A percentile compares a stretch with the other conserved stretches of the same genome.
Evolutionary conservation across 2,113 vertebrate genomes (phyloP).

Genomic region (Promerops cafer): DNA sequence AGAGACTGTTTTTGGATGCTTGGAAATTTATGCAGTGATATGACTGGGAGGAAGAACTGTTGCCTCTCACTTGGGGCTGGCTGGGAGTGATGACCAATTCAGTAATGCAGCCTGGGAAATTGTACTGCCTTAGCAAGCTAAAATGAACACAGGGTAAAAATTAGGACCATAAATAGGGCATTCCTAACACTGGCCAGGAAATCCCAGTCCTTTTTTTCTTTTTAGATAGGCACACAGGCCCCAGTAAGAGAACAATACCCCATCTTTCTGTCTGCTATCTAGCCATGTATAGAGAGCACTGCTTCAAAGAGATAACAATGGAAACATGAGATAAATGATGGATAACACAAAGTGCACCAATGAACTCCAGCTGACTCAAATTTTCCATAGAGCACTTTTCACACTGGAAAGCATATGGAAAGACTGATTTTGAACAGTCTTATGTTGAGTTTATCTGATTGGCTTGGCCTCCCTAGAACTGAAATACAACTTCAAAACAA

Average conservation of each 20-base stretch:
- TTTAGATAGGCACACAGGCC: background rate
- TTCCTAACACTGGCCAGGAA: background rate
- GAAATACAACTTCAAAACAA: background rate
- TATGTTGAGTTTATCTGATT: background rate
- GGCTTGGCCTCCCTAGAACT: background rate
- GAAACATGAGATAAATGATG: background rate
- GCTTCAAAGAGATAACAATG: background rate
- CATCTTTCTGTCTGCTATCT: background rate
- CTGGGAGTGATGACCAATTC: background rate
- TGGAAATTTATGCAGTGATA: background rate
- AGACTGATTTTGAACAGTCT: background rate
- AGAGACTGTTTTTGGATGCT: background rate
- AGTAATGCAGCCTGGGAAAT: background rate
- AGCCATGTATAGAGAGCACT: background rate
- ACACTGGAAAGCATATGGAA: background rate
- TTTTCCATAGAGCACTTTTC: background rate
- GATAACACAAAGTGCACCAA: background rate
- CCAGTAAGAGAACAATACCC: background rate
- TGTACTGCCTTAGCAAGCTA: background rate
- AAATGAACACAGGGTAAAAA: background rate
- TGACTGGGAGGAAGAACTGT: background rate
- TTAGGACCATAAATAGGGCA: background rate
- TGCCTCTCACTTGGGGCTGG: background rate
- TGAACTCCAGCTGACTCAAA: background rate
- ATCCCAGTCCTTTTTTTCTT: background rate